Percentiles rank a stretch among this genome's conserved stretches.
phyloP scores from a whole-genome alignment of 2,113 vertebrate genomes.

The Narcine bancroftii region DNA sequence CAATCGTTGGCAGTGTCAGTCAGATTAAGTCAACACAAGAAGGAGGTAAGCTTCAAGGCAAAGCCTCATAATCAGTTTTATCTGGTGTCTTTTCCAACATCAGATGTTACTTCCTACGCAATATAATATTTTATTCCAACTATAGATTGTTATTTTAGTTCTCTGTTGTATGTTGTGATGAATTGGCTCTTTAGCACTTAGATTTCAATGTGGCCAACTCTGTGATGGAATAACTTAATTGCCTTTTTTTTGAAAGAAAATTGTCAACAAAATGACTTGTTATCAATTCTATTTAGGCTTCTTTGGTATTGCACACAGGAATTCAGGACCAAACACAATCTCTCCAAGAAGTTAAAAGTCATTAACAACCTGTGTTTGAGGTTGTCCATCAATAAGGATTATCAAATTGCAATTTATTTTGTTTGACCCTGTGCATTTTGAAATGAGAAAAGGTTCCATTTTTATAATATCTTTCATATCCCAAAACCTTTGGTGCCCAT shows the following conservation, averaged over 20 bases:
- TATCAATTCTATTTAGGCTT: no score
- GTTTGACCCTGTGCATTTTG: neutral
- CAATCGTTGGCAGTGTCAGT: conserved; percentile 71
- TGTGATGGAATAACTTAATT: neutral
- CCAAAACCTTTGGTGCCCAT: no score
- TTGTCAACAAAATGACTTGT: neutral
- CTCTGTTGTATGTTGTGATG: neutral
- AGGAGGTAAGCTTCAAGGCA: conserved; percentile 60
- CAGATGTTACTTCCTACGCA: neutral
- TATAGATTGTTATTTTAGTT: neutral
- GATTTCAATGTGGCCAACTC: neutral
- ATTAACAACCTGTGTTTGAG: neutral
- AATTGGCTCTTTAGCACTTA: neutral
- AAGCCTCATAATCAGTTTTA: neutral
- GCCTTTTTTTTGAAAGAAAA: neutral
- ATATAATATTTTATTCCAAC: neutral
- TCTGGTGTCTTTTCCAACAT: neutral
- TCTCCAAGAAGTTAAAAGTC: neutral
- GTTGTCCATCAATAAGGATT: neutral
- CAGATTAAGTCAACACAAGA: conserved; percentile 64
- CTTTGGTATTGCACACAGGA: neutral
- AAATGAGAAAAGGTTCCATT: neutral
- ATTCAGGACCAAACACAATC: neutral
- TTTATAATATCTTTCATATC: no score
- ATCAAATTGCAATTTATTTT: neutral